Base-by-base conservation (phyloP, 2,113 vertebrate genomes). In the Sinocyclocheilus rhinocerous region DNA sequence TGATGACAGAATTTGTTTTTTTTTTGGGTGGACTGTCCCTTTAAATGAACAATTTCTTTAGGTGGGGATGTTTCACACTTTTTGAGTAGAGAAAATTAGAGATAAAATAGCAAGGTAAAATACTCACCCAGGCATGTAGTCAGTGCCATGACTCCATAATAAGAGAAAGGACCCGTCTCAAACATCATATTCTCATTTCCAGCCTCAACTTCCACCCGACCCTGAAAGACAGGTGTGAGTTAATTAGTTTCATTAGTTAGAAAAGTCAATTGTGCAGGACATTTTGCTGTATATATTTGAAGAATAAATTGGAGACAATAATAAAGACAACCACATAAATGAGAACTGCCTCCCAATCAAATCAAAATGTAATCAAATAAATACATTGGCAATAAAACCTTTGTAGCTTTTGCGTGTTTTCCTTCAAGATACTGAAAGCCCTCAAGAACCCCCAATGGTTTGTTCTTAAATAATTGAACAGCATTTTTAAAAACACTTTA, bases 111-210 rank as follows among this genome's bases (percentile, higher is more conserved):
- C 3, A 18, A 29, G 73, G 13, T 45, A 26, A 72, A 78, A 45
- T 52, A 87, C 93, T 95, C 89, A 96, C 95, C 95, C 85, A 94
- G 76, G 0, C 95, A 84, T 0, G 93, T 84, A 72, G 91, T 94
- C 29, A 99, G 91, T 2, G 97, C 97, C 97, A 98, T 98, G 85
- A 97, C 96, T 33, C 97, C 98, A 0, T 98, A 99, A 86, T 96
- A 99, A 20, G 98, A 99, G 83, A 99, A 99, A 0, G 98, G 96
- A 0, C 98, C 97, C 0, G 97, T 97, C 93, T 99, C 98, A 89
- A 99, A 99, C 93, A 97, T 99, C 98, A 99, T 99, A 90, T 97
- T 98, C 83, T 99, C 98, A 39, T 96, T 98, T 50, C 97, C 97
- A 0, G 98, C 97, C 89, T 99, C 98, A 76, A 98, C 97, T 90